phyloP scores from a whole-genome alignment of 2,888 invertebrate species.

The Nebria brevicollis region DNA sequence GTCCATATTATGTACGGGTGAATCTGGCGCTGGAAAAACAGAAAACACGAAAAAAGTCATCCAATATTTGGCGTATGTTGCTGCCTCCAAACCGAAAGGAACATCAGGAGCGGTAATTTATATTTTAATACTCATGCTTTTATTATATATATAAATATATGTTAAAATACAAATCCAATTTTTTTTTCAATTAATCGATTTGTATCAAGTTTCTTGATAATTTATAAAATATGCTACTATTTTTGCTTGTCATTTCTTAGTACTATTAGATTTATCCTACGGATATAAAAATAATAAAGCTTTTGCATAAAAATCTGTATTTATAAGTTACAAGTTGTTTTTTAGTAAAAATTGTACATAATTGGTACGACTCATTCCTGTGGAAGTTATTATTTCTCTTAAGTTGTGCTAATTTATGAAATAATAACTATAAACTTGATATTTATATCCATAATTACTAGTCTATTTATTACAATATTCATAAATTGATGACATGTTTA shows the following conservation, averaged over 20 bases:
- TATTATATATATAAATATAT: not conserved
- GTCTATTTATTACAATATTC: not conserved
- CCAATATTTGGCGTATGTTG: slow-evolving; percentile 99
- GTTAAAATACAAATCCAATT: not conserved
- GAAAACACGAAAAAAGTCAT: slow-evolving; percentile 99
- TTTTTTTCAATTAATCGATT: not conserved
- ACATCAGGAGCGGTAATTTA: slow-evolving; percentile 83
- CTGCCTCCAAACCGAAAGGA: slow-evolving; percentile 96
- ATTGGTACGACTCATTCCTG: no score
- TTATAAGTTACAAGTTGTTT: not conserved
- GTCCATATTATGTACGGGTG: slow-evolving; percentile 98
- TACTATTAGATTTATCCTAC: not conserved
- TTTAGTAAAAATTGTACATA: not conserved
- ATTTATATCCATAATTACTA: not conserved
- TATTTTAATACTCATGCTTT: not conserved
- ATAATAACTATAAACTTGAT: not conserved
- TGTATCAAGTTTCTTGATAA: not conserved
- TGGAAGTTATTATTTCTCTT: not conserved
- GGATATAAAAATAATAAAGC: not conserved
- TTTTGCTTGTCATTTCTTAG: not conserved
- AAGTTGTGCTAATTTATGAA: not conserved
- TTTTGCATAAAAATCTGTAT: not conserved
- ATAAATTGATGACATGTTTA: no score
- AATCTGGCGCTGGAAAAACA: slow-evolving; percentile 99
- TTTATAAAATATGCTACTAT: not conserved